Evolutionary conservation across 35 echinoderm and acorn worm species (phyloP).

Genomic region (Heliocidaris tuberculata): DNA sequence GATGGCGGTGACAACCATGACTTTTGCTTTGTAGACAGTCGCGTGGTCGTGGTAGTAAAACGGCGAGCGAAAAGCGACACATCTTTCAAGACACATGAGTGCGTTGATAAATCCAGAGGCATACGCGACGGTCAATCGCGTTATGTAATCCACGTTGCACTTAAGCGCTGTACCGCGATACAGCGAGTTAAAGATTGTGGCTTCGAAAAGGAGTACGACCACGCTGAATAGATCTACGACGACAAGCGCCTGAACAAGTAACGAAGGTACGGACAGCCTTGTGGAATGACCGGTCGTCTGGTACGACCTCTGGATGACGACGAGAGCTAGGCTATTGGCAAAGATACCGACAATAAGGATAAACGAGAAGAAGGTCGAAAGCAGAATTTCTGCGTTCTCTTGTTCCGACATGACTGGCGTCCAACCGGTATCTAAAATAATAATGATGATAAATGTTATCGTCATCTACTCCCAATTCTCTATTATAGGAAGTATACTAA

Average conservation of each 20-base stretch:
- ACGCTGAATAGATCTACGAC: background rate
- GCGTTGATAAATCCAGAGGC: slow-evolving; percentile 39
- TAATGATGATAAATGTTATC: too few species aligned
- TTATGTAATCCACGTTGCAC: slow-evolving; percentile 6
- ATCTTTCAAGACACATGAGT: slow-evolving; percentile 30
- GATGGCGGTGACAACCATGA: background rate
- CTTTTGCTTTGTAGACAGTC: slow-evolving; percentile 20
- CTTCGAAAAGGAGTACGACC: background rate
- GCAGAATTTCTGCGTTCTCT: too few species aligned
- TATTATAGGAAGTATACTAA: too few species aligned
- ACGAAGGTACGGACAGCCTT: background rate
- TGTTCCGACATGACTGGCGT: too few species aligned
- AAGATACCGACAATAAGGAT: background rate
- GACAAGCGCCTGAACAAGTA: background rate
- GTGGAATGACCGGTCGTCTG: background rate
- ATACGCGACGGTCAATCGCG: background rate
- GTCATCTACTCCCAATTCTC: too few species aligned
- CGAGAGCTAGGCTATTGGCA: slow-evolving; percentile 6
- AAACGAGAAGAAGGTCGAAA: background rate
- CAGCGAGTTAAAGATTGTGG: background rate
- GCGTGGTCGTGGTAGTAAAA: slow-evolving; percentile 27
- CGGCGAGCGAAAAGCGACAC: slow-evolving; percentile 4
- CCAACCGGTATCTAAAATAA: too few species aligned
- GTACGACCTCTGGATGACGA: background rate
- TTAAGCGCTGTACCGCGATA: background rate